Percentiles rank a stretch among this genome's conserved stretches.
These are phyloP conservation scores for Patella depressa DNA, from an alignment of 2,888 invertebrate species.

Conservation along the genomic window DNA sequence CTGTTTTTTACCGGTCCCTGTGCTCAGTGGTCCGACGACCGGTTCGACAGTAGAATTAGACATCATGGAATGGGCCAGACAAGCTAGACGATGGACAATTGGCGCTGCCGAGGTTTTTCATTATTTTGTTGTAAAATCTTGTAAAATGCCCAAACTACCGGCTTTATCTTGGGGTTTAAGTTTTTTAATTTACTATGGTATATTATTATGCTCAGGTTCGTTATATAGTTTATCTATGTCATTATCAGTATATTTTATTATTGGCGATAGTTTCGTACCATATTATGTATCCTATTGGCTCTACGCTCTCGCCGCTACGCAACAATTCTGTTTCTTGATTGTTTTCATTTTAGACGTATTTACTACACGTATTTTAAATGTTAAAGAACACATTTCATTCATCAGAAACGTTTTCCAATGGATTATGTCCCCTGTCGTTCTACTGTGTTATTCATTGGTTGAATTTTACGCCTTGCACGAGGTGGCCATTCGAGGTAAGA, in stretches of 20 bases:
- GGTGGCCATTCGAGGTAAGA: neutral
- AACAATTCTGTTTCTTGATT: conserved; percentile 6
- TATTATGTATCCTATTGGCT: neutral
- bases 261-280: neutral
- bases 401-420: neutral
- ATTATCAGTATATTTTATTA: neutral
- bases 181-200: neutral
- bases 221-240: neutral
- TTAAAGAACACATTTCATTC: neutral
- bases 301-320: neutral
- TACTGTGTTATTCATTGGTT: neutral
- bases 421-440: neutral
- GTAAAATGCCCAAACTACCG: neutral
- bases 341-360: neutral
- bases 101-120: neutral
- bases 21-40: neutral
- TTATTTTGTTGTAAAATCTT: conserved; percentile 5
- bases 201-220: neutral
- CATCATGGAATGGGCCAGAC: neutral
- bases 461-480: conserved; percentile 1
- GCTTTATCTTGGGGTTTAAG: neutral
- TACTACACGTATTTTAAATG: neutral
- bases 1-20: neutral
- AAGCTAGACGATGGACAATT: conserved; percentile 6
- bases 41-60: neutral